Evolutionary conservation across 2,888 invertebrate genomes (phyloP), one percentile per base, ranked within the genome.

Genomic region (Pasiphila rectangulata): DNA sequence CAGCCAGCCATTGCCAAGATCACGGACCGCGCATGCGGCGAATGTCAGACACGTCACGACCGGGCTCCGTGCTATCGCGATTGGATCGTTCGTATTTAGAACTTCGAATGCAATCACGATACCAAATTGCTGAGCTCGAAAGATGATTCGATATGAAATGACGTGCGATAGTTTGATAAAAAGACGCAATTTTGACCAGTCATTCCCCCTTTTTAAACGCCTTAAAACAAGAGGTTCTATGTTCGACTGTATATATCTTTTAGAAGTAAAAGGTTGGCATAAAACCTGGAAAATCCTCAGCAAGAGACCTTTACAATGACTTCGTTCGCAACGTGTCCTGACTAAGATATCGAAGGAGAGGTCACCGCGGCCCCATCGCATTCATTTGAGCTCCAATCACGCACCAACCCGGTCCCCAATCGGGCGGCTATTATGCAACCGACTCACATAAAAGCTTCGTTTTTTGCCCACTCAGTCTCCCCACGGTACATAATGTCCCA

Each of bases 1-100:
- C 70, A 71, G 63, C 45, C 80, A 76, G 75, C 81, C 76, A 90
- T 86, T 90, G 90, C 90, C 90, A 90, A 90, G 90, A 90, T 90
- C 90, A 90, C 85, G 90, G 90, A 77, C 85, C 75, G 83, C 77
- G 81, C 79, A 75, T 77, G 80, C 78, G 68, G 83, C 86, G 85
- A 87, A 87, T 87, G 87, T 86, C 87, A 85, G 85, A 83, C 87
- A 84, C 86, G 87, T 88, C 87, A 87, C 87, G 84, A 84, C 59
- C 73, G 68, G 79, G 82, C 84, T 80, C 81, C 79, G 78, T 79
- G 75, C 76, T 77, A 76, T 75, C 80, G 79, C 75, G 79, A 75
- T 79, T 75, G 75, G 76, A 79, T 80, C 79, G 75, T 72, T 80
- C 63, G 73, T 71, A 81, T 82, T 79, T 73, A 72, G 69, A 83